These are phyloP conservation scores for Alitta virens DNA, from an alignment of 2,888 invertebrate species.

Conservation along the genomic window DNA sequence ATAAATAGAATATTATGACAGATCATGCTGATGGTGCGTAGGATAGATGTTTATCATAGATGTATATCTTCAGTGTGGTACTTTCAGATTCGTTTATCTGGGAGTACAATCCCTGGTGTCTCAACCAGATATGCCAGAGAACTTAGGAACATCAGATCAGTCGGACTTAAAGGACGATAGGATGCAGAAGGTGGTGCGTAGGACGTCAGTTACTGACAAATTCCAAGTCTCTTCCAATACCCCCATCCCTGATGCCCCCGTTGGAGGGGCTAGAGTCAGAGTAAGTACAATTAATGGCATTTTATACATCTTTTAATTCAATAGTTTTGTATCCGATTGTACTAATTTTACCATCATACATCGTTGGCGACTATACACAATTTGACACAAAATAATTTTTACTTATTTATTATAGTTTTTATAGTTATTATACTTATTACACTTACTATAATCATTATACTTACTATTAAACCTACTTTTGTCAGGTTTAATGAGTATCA, in stretches of 20 bases:
- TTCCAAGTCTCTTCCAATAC: slow-evolving; percentile 24
- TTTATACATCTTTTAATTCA: not conserved
- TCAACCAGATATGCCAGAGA: not conserved
- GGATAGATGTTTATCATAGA: too few relatives aligned
- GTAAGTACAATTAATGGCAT: slow-evolving; percentile 27
- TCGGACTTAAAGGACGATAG: not conserved
- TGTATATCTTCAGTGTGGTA: not conserved
- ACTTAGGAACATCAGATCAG: not conserved
- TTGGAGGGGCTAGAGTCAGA: slow-evolving; percentile 46
- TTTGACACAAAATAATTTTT: too few relatives aligned
- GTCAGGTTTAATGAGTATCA: too few relatives aligned
- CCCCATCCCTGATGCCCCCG: slow-evolving; percentile 44
- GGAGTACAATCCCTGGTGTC: not conserved
- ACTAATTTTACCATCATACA: not conserved
- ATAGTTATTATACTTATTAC: too few relatives aligned
- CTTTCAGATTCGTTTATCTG: not conserved
- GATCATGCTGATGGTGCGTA: too few relatives aligned
- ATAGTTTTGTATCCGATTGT: not conserved
- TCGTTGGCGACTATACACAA: too few relatives aligned
- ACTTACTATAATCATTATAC: too few relatives aligned
- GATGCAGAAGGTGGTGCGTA: slow-evolving; percentile 18
- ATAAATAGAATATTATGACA: too few relatives aligned
- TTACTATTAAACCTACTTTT: too few relatives aligned
- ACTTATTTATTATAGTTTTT: too few relatives aligned
- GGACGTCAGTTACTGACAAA: slow-evolving; percentile 21